phyloP scores from a whole-genome alignment of 2,113 vertebrate genomes.

The Myxocyprinus asiaticus region DNA sequence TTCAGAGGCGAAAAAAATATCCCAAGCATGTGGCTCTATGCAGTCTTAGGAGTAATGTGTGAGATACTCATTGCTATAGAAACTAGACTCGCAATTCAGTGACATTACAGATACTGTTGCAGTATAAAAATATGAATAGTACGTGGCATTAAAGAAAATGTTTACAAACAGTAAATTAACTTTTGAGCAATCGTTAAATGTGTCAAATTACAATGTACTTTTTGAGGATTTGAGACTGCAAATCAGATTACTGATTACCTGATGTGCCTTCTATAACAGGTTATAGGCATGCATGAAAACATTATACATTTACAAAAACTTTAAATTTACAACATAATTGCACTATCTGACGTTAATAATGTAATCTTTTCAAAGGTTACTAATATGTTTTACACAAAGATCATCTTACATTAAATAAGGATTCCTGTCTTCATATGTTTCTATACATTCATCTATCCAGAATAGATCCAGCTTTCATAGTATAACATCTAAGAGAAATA shows the following conservation, averaged over 20 bases:
- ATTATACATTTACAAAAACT: not conserved
- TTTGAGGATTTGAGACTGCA: not conserved
- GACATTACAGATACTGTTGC: constrained; percentile 26
- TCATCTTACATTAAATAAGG: not conserved
- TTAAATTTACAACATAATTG: not conserved
- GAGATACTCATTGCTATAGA: constrained; percentile 50
- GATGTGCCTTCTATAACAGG: not conserved
- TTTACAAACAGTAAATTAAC: not conserved
- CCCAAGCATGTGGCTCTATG: not conserved
- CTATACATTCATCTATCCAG: not conserved
- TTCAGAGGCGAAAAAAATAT: not conserved
- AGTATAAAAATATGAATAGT: constrained; percentile 46
- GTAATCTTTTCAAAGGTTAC: not conserved
- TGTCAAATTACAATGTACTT: not conserved
- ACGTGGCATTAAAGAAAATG: not conserved
- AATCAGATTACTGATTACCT: not conserved
- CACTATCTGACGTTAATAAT: not conserved
- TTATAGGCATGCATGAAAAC: not conserved
- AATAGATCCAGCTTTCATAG: not conserved
- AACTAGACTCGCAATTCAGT: constrained; percentile 36
- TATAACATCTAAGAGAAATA: not conserved
- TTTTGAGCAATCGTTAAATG: not conserved
- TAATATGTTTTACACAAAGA: constrained; percentile 2
- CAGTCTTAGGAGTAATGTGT: constrained; percentile 4
- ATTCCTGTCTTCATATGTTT: not conserved